These are phyloP conservation scores for Arizona elegans DNA, from an alignment of 2,113 vertebrate genomes.

Conservation along the genomic window DNA sequence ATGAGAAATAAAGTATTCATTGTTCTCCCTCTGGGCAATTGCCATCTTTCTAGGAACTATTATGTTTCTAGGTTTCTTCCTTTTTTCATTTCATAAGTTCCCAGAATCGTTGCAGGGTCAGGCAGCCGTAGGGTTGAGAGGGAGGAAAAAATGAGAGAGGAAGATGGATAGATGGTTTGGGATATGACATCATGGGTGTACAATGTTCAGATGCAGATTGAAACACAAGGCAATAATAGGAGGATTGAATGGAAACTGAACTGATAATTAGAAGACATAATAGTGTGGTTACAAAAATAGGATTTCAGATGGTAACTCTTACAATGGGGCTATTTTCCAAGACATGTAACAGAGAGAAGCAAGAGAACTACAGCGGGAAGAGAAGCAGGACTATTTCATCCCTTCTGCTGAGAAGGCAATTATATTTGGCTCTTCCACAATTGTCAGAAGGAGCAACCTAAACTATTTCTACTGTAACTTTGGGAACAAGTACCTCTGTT, in stretches of 20 bases:
- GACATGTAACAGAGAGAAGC: neutral
- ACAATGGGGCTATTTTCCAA: neutral
- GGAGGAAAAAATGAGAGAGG: neutral
- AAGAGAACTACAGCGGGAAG: neutral
- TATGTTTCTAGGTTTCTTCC: neutral
- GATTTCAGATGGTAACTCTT: neutral
- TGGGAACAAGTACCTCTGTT: neutral
- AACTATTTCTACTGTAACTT: neutral
- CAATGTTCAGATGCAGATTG: neutral
- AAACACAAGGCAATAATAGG: neutral
- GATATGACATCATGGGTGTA: neutral
- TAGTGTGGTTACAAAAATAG: neutral
- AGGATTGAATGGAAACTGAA: neutral
- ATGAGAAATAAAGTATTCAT: neutral
- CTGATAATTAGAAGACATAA: neutral
- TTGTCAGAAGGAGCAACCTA: neutral
- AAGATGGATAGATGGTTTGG: neutral
- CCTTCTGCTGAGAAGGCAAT: neutral
- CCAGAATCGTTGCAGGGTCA: neutral
- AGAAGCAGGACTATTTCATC: neutral
- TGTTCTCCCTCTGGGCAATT: neutral
- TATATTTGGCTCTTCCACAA: neutral
- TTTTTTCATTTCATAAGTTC: neutral
- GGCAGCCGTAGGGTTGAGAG: neutral
- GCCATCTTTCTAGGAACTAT: neutral